These are phyloP conservation scores for Melitaea athalia DNA, from an alignment of 2,888 invertebrate species.

Conservation along the genomic window DNA sequence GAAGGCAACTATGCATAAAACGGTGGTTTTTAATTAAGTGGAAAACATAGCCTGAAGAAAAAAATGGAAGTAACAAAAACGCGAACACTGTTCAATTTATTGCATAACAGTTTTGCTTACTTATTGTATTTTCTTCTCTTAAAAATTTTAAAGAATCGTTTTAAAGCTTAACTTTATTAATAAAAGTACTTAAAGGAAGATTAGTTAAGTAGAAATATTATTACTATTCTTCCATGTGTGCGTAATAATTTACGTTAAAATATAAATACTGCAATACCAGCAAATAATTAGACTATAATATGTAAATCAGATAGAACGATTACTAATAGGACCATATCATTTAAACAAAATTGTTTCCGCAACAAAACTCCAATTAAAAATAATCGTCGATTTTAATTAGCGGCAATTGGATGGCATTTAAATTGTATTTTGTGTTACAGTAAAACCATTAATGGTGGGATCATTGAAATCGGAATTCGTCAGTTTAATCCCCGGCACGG, in stretches of 20 bases:
- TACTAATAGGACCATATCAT: conserved; percentile 24
- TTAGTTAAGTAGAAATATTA: too few species aligned
- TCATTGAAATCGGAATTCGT: conserved; percentile 34
- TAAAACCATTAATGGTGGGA: conserved; percentile 30
- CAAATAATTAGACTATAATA: not conserved
- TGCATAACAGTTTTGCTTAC: conserved; percentile 3
- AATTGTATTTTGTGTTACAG: conserved; percentile 28
- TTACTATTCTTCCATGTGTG: not conserved
- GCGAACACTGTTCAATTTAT: not conserved
- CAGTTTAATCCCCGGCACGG: conserved; percentile 26
- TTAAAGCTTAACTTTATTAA: not conserved
- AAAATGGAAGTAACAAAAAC: not conserved
- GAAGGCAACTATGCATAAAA: conserved; percentile 18
- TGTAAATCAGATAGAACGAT: conserved; percentile 19
- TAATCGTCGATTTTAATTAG: conserved; percentile 29
- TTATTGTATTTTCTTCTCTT: not conserved
- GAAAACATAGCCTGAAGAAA: conserved; percentile 8
- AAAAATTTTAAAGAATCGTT: not conserved
- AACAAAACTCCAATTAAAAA: conserved; percentile 31
- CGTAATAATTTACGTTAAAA: not conserved
- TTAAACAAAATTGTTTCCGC: conserved; percentile 29
- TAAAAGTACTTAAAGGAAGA: not conserved
- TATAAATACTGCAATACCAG: not conserved
- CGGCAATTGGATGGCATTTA: conserved; percentile 26
- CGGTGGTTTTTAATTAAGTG: conserved; percentile 2